phyloP scores from a whole-genome alignment of 2,888 invertebrate species.

The Euspilapteryx auroguttella region DNA sequence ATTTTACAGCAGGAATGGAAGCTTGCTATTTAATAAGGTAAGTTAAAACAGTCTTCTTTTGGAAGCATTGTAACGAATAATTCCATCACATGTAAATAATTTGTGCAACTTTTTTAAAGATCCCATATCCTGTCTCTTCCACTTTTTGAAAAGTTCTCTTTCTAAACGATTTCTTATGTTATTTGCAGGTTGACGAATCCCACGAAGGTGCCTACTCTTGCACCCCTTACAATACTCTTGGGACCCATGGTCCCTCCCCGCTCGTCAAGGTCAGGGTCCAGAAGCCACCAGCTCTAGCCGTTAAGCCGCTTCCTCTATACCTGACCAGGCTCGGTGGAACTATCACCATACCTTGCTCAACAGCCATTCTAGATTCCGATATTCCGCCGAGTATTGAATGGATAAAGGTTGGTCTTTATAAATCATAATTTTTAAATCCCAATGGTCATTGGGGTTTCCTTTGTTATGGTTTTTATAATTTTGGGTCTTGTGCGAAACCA shows the following conservation, averaged over 20 bases:
- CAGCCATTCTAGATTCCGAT: neutral
- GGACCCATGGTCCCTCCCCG: slow-evolving; percentile 82
- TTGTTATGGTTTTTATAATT: no score
- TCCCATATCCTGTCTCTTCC: no score
- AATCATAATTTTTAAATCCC: neutral
- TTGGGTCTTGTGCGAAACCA: no score
- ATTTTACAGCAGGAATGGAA: slow-evolving; percentile 82
- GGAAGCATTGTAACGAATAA: neutral
- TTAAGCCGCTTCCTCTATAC: slow-evolving; percentile 82
- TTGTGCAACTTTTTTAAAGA: no score
- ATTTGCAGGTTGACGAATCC: slow-evolving; percentile 69
- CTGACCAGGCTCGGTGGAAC: slow-evolving; percentile 79
- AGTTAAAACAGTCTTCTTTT: no score
- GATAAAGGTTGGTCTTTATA: slow-evolving; percentile 58
- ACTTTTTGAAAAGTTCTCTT: no score
- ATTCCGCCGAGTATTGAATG: slow-evolving; percentile 68
- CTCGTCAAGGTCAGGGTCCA: slow-evolving; percentile 83
- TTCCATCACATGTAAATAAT: no score
- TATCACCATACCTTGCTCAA: slow-evolving; percentile 74
- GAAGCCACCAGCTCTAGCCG: slow-evolving; percentile 81
- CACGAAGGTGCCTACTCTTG: slow-evolving; percentile 90
- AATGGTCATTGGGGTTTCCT: slow-evolving; percentile 25
- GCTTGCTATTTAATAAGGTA: slow-evolving; percentile 75
- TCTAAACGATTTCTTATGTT: no score
- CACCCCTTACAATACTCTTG: slow-evolving; percentile 88